phyloP scores from a whole-genome alignment of 2,888 invertebrate species.

The Orchesella flavescens region DNA sequence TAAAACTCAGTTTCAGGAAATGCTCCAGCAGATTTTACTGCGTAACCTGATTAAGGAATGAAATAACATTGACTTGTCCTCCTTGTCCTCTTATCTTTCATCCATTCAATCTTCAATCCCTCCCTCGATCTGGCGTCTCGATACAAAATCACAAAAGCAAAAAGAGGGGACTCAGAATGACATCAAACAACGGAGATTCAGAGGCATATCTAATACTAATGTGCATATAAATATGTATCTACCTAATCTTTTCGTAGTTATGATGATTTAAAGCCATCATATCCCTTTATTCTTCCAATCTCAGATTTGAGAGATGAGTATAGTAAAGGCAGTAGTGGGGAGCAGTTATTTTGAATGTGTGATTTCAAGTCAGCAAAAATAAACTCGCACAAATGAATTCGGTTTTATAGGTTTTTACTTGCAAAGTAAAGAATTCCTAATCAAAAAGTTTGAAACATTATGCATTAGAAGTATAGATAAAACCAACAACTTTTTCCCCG shows the following conservation, averaged over 20 bases:
- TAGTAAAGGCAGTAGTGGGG: no score
- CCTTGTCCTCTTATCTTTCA: constrained; percentile 9
- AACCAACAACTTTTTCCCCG: no score
- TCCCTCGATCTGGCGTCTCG: not conserved
- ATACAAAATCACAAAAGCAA: constrained; percentile 1
- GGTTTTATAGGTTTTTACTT: no score
- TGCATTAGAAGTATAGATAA: no score
- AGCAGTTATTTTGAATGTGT: no score
- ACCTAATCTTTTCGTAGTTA: constrained; percentile 4
- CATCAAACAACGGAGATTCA: no score
- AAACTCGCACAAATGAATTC: no score
- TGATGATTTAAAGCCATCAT: constrained; percentile 8
- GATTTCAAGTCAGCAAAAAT: no score
- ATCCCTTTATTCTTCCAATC: not conserved
- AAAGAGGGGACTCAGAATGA: no score
- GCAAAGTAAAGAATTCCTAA: no score
- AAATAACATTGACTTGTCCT: constrained; percentile 37
- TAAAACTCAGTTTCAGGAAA: constrained; percentile 21
- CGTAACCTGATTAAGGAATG: constrained; percentile 37
- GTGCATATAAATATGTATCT: constrained; percentile 26
- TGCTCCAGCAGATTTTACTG: constrained; percentile 18
- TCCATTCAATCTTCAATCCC: not conserved
- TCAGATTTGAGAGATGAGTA: not conserved
- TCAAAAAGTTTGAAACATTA: no score
- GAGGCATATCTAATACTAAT: constrained; percentile 6